Conservation (phyloP, 2,888 invertebrate genomes). For the Cephus sareptanus region DNA sequence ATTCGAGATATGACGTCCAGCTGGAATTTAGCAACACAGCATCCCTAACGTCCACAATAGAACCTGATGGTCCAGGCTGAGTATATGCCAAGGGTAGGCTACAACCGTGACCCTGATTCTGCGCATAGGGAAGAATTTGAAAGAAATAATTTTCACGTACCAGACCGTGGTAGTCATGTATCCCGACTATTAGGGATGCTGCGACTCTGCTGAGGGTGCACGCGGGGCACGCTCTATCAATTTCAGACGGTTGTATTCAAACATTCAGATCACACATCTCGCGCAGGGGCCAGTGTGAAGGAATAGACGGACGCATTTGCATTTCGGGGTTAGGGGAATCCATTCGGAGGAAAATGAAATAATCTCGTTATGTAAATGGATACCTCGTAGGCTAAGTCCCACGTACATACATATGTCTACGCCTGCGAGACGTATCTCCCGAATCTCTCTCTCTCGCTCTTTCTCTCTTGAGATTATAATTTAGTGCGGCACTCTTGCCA, state of each 20-base stretch:
- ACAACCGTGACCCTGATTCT: neutral
- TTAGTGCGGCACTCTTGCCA: neutral
- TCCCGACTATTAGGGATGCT: neutral
- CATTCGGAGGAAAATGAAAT: constrained; percentile 43
- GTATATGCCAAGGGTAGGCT: neutral
- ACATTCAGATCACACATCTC: constrained; percentile 43
- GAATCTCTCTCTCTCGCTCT: constrained; percentile 15
- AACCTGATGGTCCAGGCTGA: neutral
- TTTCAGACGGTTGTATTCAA: constrained; percentile 25
- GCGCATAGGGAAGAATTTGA: neutral
- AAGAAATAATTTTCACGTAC: neutral
- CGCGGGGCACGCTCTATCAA: neutral
- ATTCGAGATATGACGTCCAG: neutral
- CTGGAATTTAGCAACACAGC: neutral
- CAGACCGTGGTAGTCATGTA: neutral
- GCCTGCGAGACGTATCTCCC: constrained; percentile 6
- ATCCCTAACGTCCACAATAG: neutral
- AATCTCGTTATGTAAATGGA: constrained; percentile 52
- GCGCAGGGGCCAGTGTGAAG: constrained; percentile 26
- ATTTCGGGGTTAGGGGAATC: constrained; percentile 39
- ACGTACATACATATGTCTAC: neutral
- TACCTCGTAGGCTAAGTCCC: neutral
- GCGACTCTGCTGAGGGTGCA: neutral
- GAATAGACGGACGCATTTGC: constrained; percentile 35
- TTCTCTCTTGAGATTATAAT: constrained; percentile 2